phyloP scores from a whole-genome alignment of 2,888 invertebrate genomes.

The Thereva nobilitata region DNA sequence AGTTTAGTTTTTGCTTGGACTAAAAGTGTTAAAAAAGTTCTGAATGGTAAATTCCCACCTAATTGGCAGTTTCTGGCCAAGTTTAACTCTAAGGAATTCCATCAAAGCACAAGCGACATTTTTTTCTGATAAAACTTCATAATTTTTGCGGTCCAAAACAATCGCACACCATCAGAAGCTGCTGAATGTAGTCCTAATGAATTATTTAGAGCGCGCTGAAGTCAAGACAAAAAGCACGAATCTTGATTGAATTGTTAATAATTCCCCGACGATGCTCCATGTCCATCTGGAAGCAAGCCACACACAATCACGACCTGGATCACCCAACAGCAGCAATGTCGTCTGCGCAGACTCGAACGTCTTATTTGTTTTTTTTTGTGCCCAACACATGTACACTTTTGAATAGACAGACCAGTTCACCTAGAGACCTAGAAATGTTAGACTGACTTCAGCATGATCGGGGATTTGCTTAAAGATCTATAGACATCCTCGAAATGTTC shows the following conservation, averaged over 20 bases:
- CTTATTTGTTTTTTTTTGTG: too few species aligned
- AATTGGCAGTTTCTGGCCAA: constrained; percentile 37
- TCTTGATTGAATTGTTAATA: constrained; percentile 26
- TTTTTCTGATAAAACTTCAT: not conserved
- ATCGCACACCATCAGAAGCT: not conserved
- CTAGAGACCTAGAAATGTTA: constrained; percentile 38
- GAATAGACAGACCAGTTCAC: constrained; percentile 33
- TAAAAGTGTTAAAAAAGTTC: too few species aligned
- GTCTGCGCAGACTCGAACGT: too few species aligned
- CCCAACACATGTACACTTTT: not conserved
- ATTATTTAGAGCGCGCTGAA: constrained; percentile 19
- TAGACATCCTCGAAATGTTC: constrained; percentile 19
- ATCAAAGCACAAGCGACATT: constrained; percentile 27
- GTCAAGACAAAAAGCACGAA: not conserved
- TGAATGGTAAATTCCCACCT: constrained; percentile 36
- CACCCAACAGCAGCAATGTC: too few species aligned
- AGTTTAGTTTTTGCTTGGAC: not conserved
- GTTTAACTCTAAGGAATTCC: constrained; percentile 1
- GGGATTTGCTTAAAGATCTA: constrained; percentile 23
- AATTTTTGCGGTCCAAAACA: not conserved
- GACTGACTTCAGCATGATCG: constrained; percentile 3
- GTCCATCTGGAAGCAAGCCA: constrained; percentile 6
- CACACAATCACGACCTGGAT: constrained; percentile 1
- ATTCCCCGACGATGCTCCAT: constrained; percentile 18
- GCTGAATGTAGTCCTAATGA: constrained; percentile 11